Evolutionary conservation across 2,797 vertebrate genomes (phyloP), one percentile per base, ranked within the genome.

Genomic region (Galago senegalensis): DNA sequence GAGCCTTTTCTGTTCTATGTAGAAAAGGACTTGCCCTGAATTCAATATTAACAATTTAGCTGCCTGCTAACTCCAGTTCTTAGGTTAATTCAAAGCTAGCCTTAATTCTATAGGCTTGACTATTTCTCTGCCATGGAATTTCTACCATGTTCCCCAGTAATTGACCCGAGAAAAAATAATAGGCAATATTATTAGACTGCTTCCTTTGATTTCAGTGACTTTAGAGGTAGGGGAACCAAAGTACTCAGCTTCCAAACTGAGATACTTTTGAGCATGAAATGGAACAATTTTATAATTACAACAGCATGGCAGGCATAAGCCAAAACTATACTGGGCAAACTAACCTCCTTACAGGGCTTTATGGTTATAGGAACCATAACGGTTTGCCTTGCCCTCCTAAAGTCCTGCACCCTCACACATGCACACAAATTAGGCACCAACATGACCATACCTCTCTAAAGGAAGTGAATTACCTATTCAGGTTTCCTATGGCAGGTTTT

Each of bases 221-320:
- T 89, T 81, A 94, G 67, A 95, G 43, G 37, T 29, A 87, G 34
- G 43, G n/a, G 65, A n/a, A 86, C 31, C 49, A 84, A 11, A 29
- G 95, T 89, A 58, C 40, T 86, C 87, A 89, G n/a, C 69, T 89
- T 94, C 46, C 87, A 95, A 95, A 91, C n/a, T 83, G 65, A 82
- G 43, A 72, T 37, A 29, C 29, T 83, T 91, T 79, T 80, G 27
- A 91, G 20, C 56, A 81, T 72, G 56, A 79, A 88, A 95, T 27
- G 23, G 0, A 25, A 2, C 18, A 56, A 70, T 77, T 29, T 31
- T 77, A 17, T 81, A 77, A 86, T 81, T 95, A 88, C 0, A 91
- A 60, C 27, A 73, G 56, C 14, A 87, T 85, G 31, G 60, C 43
- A 89, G 65, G 21, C 13, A 34, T 53, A 86, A 69, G 25, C 14